Conservation (phyloP, 1,140 invertebrate genomes). For the Drosophila rufa region DNA sequence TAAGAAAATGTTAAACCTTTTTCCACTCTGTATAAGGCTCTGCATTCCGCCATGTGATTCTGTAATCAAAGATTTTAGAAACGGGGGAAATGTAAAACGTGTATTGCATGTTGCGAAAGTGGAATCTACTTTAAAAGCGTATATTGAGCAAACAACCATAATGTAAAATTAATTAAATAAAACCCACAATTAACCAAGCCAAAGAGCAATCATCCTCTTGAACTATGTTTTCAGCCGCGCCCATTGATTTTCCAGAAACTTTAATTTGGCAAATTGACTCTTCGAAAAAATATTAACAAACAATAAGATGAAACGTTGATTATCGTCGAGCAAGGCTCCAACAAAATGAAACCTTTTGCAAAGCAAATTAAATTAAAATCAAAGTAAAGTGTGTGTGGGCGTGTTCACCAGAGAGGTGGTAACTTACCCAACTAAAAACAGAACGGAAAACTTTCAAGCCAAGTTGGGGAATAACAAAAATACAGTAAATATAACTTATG, state of each 20-base stretch:
- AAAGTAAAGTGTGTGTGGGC: slow-evolving; percentile 31
- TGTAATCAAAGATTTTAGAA: slow-evolving; percentile 24
- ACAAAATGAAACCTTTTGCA: slow-evolving; percentile 51
- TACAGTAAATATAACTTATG: background rate
- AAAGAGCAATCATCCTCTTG: background rate
- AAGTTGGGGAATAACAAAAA: slow-evolving; percentile 16
- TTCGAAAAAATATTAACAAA: slow-evolving; percentile 15
- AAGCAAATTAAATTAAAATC: slow-evolving; percentile 67
- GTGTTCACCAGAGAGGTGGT: slow-evolving; percentile 28
- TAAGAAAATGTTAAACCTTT: too few relatives aligned
- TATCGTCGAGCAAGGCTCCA: slow-evolving; percentile 9
- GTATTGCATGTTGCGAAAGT: background rate
- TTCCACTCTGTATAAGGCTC: slow-evolving; percentile 1
- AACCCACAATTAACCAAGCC: background rate
- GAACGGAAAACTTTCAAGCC: slow-evolving; percentile 32
- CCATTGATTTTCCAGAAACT: slow-evolving; percentile 15
- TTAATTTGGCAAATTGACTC: slow-evolving; percentile 54
- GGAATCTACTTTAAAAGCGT: background rate
- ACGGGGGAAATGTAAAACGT: slow-evolving; percentile 14
- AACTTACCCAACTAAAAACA: slow-evolving; percentile 47
- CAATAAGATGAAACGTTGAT: slow-evolving; percentile 28
- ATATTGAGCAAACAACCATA: background rate
- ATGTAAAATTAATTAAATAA: slow-evolving; percentile 6
- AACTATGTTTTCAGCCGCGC: background rate
- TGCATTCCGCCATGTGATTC: background rate